Percentiles rank a stretch among this genome's conserved stretches.
Evolutionary conservation across 2,113 vertebrate genomes (phyloP).

Genomic region (Sinocyclocheilus anshuiensis): DNA sequence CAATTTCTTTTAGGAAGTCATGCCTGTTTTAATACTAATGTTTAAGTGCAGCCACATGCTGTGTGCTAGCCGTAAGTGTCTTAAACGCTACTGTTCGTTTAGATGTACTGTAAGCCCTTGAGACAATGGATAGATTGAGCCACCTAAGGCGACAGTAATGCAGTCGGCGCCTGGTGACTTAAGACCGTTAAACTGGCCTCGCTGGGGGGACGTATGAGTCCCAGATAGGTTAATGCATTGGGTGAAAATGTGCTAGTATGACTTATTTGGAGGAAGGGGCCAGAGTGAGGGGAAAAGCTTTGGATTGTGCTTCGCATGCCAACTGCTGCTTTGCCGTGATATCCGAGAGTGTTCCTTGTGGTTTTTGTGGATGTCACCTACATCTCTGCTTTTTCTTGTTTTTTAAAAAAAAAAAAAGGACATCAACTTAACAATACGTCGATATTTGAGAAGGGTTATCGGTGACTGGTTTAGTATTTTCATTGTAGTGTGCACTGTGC

Average conservation of each 20-base stretch:
- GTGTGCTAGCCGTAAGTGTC: constrained; percentile 41
- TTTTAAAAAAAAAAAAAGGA: too few species aligned
- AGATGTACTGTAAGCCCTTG: constrained; percentile 43
- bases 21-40: background rate
- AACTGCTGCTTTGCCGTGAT: background rate
- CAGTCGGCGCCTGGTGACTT: constrained; percentile 35
- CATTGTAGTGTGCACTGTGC: background rate
- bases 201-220: constrained; percentile 12
- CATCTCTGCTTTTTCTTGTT: background rate
- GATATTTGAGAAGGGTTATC: constrained; percentile 38
- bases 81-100: constrained; percentile 48
- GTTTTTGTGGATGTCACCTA: constrained; percentile 28
- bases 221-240: constrained; percentile 51
- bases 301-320: background rate
- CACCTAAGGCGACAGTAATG: constrained; percentile 42
- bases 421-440: background rate
- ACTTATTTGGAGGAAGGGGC: constrained; percentile 9
- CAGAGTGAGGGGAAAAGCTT: background rate
- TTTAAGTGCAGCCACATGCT: constrained; percentile 36
- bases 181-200: constrained; percentile 14
- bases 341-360: constrained; percentile 13
- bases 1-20: background rate
- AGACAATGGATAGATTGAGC: constrained; percentile 57
- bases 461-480: background rate
- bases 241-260: constrained; percentile 30